Evolutionary conservation across 2,888 invertebrate species (phyloP), one percentile per base, ranked within the genome.

Genomic region (Physocephala rufipes): DNA sequence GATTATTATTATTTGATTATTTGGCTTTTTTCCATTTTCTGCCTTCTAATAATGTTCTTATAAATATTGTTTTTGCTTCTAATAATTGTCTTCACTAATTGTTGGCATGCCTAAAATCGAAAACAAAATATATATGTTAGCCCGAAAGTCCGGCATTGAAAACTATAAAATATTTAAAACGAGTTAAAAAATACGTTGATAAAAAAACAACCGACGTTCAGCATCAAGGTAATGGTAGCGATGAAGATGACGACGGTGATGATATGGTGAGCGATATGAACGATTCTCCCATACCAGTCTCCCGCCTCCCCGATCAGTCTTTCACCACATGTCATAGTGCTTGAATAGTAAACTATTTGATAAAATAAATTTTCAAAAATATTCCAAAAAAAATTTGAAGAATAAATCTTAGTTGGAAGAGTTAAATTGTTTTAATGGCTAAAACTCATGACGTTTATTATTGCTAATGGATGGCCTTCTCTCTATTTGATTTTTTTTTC

Each of bases 241-340:
- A 55, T 24, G 55, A 28, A 19, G 49, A 61, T n/a, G 75, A 75
- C 80, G 90, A 90, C 82, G 90, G 88, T 71, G 91, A 90, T 76
- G 92, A 92, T 86, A 88, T 92, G 92, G 93, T 92, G 91, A 91
- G 88, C 75, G 24, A 47, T n/a, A 26, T 24, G 28, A 26, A 15
- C 24, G 26, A 58, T 15, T 26, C 58, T 15, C 26, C 16, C 58
- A 24, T 9, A 5, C 21, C 15, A 12, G 21, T 21, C n/a, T n/a
- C n/a, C n/a, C n/a, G n/a, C 62, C 62, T n/a, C 15, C 15, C 21
- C 63, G 13, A 47, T 45, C 15, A 63, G 24, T 9, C 36, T 9
- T 9, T n/a, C 24, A 7, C 58, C 58, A 9, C 58, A 19, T 58
- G 9, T 24, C 24, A 19, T 24, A 58, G 58, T 58, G 19, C 13